Percentiles rank a stretch among this genome's conserved stretches.
Evolutionary conservation across 2,797 vertebrate genomes (phyloP).

Genomic region (Peromyscus attwateri): DNA sequence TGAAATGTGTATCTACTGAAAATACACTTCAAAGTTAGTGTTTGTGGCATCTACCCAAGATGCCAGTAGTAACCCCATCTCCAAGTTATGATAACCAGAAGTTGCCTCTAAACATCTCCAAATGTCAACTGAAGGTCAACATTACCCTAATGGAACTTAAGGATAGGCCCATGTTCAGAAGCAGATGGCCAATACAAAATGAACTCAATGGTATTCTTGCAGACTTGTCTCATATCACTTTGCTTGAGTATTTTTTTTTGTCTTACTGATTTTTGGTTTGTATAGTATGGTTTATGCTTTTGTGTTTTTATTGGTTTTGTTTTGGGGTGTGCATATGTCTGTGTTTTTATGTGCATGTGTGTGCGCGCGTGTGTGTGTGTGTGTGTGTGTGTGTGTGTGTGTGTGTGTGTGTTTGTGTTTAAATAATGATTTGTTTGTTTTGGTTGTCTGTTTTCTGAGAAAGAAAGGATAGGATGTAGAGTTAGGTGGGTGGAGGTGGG

Average conservation of each 20-base stretch:
- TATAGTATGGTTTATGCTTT: not conserved
- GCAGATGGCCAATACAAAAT: not conserved
- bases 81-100: constrained; percentile 7
- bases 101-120: not conserved
- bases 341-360: not conserved
- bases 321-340: not conserved
- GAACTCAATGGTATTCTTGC: not conserved
- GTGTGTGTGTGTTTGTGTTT: not conserved
- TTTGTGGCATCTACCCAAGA: not conserved
- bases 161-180: not conserved
- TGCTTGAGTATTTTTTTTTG: too few species aligned
- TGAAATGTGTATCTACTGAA: not conserved
- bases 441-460: not conserved
- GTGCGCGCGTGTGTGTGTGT: not conserved
- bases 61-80: not conserved
- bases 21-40: not conserved
- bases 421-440: not conserved
- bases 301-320: not conserved
- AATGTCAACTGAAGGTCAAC: not conserved
- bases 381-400: not conserved
- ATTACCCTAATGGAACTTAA: not conserved
- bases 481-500: not conserved
- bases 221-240: not conserved
- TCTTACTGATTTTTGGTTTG: not conserved
- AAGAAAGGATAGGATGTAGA: not conserved